phyloP scores from a whole-genome alignment of 2,888 invertebrate species.

The Tipula confusa region DNA sequence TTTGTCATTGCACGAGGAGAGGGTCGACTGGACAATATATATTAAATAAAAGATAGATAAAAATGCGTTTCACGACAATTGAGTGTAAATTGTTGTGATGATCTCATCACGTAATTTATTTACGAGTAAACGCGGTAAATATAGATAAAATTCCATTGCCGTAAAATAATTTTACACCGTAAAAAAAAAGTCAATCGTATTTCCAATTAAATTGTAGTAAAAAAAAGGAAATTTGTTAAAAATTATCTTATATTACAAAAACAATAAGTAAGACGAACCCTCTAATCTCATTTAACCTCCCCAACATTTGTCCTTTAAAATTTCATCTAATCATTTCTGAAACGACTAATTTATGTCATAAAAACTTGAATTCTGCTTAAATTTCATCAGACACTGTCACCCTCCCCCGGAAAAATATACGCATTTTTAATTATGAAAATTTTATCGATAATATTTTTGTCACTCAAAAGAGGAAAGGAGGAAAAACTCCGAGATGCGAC shows the following conservation, averaged over 20 bases:
- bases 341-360: conserved; percentile 29
- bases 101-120: background rate
- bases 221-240: background rate
- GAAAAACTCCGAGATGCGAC: no score
- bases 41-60: background rate
- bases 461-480: no score
- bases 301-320: background rate
- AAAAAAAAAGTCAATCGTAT: background rate
- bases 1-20: background rate
- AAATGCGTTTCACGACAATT: background rate
- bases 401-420: no score
- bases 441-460: no score
- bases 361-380: conserved; percentile 26
- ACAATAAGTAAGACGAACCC: background rate
- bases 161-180: background rate
- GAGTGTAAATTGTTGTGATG: background rate
- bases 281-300: background rate
- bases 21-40: background rate
- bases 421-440: no score
- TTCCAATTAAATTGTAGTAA: conserved; percentile 12
- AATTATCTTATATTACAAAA: background rate
- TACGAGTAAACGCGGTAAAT: background rate
- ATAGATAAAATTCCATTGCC: background rate
- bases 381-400: conserved; percentile 27
- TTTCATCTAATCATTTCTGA: conserved; percentile 15